phyloP scores from a whole-genome alignment of 64 coral and sea anemone genomes.

The Anthopleura sola region DNA sequence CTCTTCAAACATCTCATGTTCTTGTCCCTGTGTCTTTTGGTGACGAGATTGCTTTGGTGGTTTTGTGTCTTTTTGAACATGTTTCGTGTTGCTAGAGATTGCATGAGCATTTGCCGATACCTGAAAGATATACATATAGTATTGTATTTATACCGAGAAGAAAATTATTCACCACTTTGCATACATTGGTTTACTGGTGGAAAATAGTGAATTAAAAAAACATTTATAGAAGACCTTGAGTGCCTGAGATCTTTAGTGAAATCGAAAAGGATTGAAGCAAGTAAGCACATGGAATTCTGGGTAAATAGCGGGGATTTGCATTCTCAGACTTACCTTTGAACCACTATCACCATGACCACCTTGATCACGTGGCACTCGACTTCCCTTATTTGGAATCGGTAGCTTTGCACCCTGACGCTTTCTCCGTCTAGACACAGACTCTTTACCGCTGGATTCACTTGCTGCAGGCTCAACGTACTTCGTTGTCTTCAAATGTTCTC shows the following conservation, averaged over 20 bases:
- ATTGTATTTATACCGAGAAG: no score
- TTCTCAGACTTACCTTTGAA: not conserved
- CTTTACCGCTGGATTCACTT: slow-evolving; percentile 3
- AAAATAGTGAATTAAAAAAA: no score
- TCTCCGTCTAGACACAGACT: not conserved
- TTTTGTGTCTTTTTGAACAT: not conserved
- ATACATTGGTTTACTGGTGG: no score
- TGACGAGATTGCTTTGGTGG: no score
- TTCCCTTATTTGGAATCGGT: not conserved
- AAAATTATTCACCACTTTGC: no score
- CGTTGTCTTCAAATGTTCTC: not conserved
- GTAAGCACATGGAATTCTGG: no score
- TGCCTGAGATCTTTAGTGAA: no score
- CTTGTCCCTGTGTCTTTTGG: not conserved
- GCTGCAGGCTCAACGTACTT: not conserved
- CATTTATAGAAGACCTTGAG: no score
- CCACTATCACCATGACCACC: not conserved
- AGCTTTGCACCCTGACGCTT: slow-evolving; percentile 8
- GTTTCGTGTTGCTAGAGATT: not conserved
- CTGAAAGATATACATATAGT: not conserved
- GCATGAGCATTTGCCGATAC: not conserved
- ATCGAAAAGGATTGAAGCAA: no score
- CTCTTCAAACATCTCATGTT: not conserved
- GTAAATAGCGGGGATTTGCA: no score
- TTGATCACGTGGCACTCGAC: not conserved